These are phyloP conservation scores for Sceloporus tristichus DNA, from an alignment of 2,113 vertebrate genomes.

Conservation along the genomic window DNA sequence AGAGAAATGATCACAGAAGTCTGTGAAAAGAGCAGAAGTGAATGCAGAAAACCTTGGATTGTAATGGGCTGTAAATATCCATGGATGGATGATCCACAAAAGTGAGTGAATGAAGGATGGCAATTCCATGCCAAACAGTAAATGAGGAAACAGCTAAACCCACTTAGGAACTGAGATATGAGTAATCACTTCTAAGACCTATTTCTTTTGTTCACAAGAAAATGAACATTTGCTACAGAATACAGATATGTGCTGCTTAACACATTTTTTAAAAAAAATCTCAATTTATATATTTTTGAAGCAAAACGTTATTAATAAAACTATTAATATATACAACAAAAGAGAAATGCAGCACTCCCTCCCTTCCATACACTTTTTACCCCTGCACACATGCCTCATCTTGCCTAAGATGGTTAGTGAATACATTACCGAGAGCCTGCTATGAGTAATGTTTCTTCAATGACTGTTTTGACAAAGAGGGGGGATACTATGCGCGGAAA, in stretches of 20 bases:
- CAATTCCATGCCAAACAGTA: neutral
- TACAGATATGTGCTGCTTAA: neutral
- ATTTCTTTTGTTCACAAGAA: neutral
- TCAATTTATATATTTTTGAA: neutral
- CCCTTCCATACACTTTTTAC: neutral
- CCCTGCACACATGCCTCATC: conserved; percentile 32
- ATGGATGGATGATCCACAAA: neutral
- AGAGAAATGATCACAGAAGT: neutral
- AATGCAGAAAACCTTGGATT: too few species aligned
- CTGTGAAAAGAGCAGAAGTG: neutral
- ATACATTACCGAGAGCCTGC: neutral
- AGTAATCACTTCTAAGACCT: neutral
- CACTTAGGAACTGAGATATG: neutral
- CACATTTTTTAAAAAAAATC: neutral
- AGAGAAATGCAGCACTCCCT: neutral
- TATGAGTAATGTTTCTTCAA: conserved; percentile 8
- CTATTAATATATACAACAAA: neutral
- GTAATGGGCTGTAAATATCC: neutral
- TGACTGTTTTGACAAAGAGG: neutral
- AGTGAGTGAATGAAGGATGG: neutral
- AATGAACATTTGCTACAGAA: neutral
- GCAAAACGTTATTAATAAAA: neutral
- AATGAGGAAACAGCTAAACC: neutral
- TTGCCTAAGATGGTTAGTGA: neutral
- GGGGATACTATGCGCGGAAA: neutral